These are phyloP conservation scores for Tortricodes alternella DNA, from an alignment of 2,888 invertebrate species.

Conservation along the genomic window DNA sequence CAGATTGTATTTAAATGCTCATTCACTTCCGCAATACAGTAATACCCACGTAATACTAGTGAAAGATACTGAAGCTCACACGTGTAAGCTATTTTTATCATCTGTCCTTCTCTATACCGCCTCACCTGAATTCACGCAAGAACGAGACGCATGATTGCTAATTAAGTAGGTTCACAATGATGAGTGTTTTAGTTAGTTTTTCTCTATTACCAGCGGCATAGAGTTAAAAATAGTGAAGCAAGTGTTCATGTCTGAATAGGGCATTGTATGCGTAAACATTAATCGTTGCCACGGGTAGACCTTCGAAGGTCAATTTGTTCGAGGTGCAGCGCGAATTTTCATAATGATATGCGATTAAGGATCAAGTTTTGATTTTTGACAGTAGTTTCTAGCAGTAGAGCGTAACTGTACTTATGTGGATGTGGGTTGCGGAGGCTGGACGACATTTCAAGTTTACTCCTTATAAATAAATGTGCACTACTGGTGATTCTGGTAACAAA, in stretches of 20 bases:
- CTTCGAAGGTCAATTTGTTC: slow-evolving; percentile 62
- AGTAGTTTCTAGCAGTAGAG: too few relatives aligned
- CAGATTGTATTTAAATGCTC: slow-evolving; percentile 2
- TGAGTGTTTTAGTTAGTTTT: slow-evolving; percentile 42
- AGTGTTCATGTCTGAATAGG: slow-evolving; percentile 55
- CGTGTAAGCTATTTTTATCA: slow-evolving; percentile 39
- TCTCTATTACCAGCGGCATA: slow-evolving; percentile 49
- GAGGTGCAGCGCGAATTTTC: slow-evolving; percentile 51
- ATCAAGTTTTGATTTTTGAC: too few relatives aligned
- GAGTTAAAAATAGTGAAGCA: slow-evolving; percentile 46
- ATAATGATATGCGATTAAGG: too few relatives aligned
- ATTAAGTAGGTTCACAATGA: slow-evolving; percentile 65
- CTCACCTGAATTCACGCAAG: slow-evolving; percentile 45
- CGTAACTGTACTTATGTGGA: too few relatives aligned
- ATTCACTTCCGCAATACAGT: slow-evolving; percentile 18
- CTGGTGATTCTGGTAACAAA: too few relatives aligned
- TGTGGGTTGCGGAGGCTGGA: too few relatives aligned
- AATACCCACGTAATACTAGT: slow-evolving; percentile 4
- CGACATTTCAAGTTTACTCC: too few relatives aligned
- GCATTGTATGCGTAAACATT: slow-evolving; percentile 74
- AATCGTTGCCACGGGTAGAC: slow-evolving; percentile 75
- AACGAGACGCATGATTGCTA: slow-evolving; percentile 66
- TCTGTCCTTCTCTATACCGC: slow-evolving; percentile 51
- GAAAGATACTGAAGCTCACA: slow-evolving; percentile 37
- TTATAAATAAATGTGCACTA: too few relatives aligned